phyloP scores from a whole-genome alignment of 53 echinoderm and acorn worm genomes.

The Echinometra lucunter region DNA sequence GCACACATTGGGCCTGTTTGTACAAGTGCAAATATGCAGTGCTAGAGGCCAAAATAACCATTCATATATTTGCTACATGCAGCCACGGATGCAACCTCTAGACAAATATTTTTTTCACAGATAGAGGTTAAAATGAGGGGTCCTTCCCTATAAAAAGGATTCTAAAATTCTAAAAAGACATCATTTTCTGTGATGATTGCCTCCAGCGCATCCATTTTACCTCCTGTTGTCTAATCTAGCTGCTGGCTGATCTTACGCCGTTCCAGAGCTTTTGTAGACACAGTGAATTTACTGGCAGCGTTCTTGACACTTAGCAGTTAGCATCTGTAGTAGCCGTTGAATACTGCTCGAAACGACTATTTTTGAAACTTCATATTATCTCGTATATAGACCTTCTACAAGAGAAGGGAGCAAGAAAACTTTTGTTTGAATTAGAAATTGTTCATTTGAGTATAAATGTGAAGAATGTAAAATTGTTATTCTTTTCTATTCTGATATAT shows the following conservation, averaged over 20 bases:
- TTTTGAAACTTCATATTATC: neutral
- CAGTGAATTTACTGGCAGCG: neutral
- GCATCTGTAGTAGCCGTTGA: neutral
- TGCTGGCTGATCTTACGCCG: neutral
- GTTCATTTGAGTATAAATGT: neutral
- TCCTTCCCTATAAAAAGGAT: slow-evolving; percentile 8
- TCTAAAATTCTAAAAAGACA: slow-evolving; percentile 31
- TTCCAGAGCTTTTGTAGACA: neutral
- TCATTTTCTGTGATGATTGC: neutral
- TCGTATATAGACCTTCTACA: too few relatives aligned
- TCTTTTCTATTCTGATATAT: neutral
- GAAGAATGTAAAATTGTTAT: neutral
- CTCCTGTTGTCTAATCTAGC: neutral
- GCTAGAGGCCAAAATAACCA: slow-evolving; percentile 50
- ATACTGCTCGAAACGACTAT: neutral
- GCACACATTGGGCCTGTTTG: slow-evolving; percentile 49
- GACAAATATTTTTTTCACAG: slow-evolving; percentile 47
- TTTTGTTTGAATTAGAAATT: neutral
- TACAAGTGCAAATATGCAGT: slow-evolving; percentile 28
- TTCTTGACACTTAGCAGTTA: neutral
- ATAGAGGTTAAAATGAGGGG: slow-evolving; percentile 17
- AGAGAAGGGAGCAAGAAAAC: neutral
- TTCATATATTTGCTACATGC: slow-evolving; percentile 34
- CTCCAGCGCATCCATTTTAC: neutral
- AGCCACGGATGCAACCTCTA: slow-evolving; percentile 37